These are phyloP conservation scores for Orius insidiosus DNA, from an alignment of 1,140 invertebrate genomes.

Conservation along the genomic window DNA sequence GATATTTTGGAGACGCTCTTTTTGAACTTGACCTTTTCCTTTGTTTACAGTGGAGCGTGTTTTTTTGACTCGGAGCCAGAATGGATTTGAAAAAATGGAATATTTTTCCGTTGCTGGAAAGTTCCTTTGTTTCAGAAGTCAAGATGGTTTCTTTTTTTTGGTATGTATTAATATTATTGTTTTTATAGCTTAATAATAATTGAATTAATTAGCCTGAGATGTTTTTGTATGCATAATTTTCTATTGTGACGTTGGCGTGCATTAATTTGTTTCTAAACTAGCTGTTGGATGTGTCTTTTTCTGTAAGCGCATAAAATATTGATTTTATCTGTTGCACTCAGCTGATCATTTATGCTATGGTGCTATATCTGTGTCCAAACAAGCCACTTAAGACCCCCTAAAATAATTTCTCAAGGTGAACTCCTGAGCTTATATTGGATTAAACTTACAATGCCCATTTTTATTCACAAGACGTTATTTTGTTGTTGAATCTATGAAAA, in stretches of 20 bases:
- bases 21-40: no score
- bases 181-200: slow-evolving; percentile 6
- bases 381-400: neutral
- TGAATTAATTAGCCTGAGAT: neutral
- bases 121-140: slow-evolving; percentile 32
- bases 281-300: neutral
- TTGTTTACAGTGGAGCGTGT: no score
- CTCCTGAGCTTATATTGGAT: neutral
- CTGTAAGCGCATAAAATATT: neutral
- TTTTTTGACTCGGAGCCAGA: no score
- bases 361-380: neutral
- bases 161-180: slow-evolving; percentile 23
- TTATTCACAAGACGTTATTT: slow-evolving; percentile 10
- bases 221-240: no score
- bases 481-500: slow-evolving; percentile 4
- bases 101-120: slow-evolving; percentile 38
- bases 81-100: slow-evolving; percentile 42
- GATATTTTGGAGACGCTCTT: no score
- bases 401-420: neutral
- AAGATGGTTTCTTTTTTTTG: slow-evolving; percentile 41
- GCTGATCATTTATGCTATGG: neutral
- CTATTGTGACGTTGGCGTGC: no score
- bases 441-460: slow-evolving; percentile 1
- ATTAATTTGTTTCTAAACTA: no score
- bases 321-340: neutral